phyloP scores from a whole-genome alignment of 2,888 invertebrate species.

The Morpho helenor region DNA sequence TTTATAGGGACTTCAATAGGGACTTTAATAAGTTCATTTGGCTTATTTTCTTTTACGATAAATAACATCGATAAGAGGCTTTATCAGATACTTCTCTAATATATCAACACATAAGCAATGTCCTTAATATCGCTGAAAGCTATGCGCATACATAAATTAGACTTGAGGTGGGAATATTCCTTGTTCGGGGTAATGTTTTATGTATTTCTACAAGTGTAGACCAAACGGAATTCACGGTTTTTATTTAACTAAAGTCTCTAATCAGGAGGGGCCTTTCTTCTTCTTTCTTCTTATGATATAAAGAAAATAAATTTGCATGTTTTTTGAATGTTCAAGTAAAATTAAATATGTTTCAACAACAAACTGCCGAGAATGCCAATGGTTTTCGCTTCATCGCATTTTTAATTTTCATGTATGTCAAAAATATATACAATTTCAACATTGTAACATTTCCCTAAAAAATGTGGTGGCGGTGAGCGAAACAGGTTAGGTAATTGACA shows the following conservation, averaged over 20 bases:
- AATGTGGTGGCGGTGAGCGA: too few species aligned
- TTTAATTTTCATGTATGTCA: too few species aligned
- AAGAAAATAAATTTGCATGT: too few species aligned
- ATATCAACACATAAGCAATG: constrained; percentile 14
- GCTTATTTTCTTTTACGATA: neutral
- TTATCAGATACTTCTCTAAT: constrained; percentile 8
- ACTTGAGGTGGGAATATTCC: constrained; percentile 5
- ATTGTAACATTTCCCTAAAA: too few species aligned
- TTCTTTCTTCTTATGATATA: neutral
- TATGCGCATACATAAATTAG: constrained; percentile 20
- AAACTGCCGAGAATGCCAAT: too few species aligned
- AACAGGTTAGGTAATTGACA: too few species aligned
- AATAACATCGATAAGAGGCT: constrained; percentile 7
- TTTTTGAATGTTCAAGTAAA: too few species aligned
- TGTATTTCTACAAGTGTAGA: constrained; percentile 4
- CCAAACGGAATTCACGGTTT: constrained; percentile 1
- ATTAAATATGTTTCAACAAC: too few species aligned
- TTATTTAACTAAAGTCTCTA: neutral
- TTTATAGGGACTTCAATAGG: too few species aligned
- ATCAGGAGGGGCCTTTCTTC: neutral
- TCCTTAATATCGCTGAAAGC: constrained; percentile 20
- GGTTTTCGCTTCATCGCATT: too few species aligned
- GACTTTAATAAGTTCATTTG: too few species aligned
- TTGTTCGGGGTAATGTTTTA: constrained; percentile 5
- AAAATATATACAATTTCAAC: too few species aligned